phyloP scores from a whole-genome alignment of 2,888 invertebrate species.

The Acanthosepion lycidas region DNA sequence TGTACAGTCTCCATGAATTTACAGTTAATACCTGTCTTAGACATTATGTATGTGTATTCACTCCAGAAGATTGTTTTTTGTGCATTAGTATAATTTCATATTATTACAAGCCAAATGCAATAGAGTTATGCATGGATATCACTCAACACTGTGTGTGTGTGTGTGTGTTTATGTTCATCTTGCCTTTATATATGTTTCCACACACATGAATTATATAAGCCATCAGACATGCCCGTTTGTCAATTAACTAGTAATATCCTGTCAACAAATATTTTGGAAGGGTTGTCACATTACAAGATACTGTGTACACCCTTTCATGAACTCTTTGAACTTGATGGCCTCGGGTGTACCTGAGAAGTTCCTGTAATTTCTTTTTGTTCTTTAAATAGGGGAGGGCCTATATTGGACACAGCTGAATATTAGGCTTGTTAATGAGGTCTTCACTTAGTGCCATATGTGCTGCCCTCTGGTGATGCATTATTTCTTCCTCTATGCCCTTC shows the following conservation, averaged over 20 bases:
- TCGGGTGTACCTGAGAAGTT: background rate
- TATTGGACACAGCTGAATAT: background rate
- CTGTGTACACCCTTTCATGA: background rate
- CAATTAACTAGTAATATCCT: background rate
- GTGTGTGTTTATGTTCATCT: background rate
- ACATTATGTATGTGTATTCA: background rate
- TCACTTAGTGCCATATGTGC: conserved; percentile 4
- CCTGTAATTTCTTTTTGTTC: background rate
- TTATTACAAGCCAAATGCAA: background rate
- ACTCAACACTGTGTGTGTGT: background rate
- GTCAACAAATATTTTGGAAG: background rate
- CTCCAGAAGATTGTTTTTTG: background rate
- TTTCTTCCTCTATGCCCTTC: background rate
- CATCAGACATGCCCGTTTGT: background rate
- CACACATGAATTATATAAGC: background rate
- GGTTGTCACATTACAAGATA: background rate
- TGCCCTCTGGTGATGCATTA: background rate
- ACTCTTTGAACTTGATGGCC: background rate
- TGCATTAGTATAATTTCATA: background rate
- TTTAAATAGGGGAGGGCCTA: background rate
- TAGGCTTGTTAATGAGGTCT: background rate
- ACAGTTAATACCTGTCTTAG: background rate
- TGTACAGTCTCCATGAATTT: background rate
- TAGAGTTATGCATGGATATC: too few relatives aligned
- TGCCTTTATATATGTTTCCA: background rate